These are phyloP conservation scores for Lottia scabra DNA, from an alignment of 2,888 invertebrate genomes.

Conservation along the genomic window DNA sequence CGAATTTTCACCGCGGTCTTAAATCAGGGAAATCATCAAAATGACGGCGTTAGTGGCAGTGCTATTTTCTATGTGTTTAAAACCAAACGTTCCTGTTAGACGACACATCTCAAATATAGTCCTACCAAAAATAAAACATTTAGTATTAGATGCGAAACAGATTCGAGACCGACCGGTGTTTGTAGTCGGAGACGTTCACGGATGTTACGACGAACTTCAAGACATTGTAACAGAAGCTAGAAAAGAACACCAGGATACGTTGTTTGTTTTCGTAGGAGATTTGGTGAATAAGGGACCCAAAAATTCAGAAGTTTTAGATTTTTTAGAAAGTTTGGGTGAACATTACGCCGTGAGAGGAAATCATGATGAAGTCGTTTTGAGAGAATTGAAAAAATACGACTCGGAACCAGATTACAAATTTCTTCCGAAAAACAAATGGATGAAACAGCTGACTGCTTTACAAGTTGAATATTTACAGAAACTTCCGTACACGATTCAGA, in stretches of 20 bases:
- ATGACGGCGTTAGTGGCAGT: conserved; percentile 10
- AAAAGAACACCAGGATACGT: conserved; percentile 29
- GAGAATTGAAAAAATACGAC: conserved; percentile 38
- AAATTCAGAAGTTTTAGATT: conserved; percentile 54
- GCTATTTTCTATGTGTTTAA: background rate
- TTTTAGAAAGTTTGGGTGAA: conserved; percentile 34
- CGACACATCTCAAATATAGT: conserved; percentile 33
- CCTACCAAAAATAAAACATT: conserved; percentile 33
- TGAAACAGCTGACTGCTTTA: conserved; percentile 47
- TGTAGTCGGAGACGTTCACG: conserved; percentile 68
- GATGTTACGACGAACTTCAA: conserved; percentile 65
- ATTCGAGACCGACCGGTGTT: conserved; percentile 53
- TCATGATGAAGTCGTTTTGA: conserved; percentile 63
- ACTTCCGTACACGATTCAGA: conserved; percentile 65
- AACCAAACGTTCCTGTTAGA: conserved; percentile 1
- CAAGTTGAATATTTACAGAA: conserved; percentile 59
- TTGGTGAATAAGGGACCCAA: conserved; percentile 68
- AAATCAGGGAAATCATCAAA: background rate
- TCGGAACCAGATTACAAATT: conserved; percentile 31
- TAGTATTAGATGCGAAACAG: conserved; percentile 34
- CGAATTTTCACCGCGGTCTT: too few species aligned
- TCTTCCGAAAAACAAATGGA: conserved; percentile 56
- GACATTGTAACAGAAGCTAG: conserved; percentile 49
- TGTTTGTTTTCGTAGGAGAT: conserved; percentile 65
- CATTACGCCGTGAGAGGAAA: conserved; percentile 62